Percentiles rank a stretch among this genome's conserved stretches.
These are phyloP conservation scores for Sceloporus tristichus DNA, from an alignment of 2,113 vertebrate genomes.

Conservation along the genomic window DNA sequence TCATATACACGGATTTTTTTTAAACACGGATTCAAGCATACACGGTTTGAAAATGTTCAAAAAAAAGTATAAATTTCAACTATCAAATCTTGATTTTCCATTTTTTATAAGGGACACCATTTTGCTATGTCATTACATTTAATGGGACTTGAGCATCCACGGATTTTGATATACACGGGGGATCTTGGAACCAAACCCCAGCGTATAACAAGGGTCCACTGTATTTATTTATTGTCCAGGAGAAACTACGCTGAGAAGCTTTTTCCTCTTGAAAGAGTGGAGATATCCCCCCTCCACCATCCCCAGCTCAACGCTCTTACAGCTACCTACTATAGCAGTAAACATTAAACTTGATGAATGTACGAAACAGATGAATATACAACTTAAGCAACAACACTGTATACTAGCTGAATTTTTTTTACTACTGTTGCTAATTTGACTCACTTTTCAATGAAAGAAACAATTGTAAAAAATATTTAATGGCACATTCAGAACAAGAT, in stretches of 20 bases:
- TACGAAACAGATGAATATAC: conserved; percentile 38
- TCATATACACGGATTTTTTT: too few species aligned
- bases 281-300: conserved; percentile 20
- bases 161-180: too few species aligned
- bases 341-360: conserved; percentile 25
- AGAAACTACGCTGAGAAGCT: neutral
- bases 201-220: too few species aligned
- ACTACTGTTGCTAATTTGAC: conserved; percentile 31
- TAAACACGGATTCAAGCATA: too few species aligned
- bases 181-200: too few species aligned
- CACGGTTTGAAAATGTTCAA: too few species aligned
- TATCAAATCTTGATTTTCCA: too few species aligned
- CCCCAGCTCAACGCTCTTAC: neutral
- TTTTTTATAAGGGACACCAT: too few species aligned
- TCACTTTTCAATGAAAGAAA: conserved; percentile 33
- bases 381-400: conserved; percentile 22
- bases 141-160: too few species aligned
- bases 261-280: conserved; percentile 2
- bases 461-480: conserved; percentile 31
- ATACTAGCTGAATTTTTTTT: conserved; percentile 17
- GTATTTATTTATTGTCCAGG: neutral
- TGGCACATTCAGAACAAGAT: conserved; percentile 12
- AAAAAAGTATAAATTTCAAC: too few species aligned
- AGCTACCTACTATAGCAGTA: conserved; percentile 8
- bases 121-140: too few species aligned